These are phyloP conservation scores for Rhagoletis pomonella DNA, from an alignment of 1,140 invertebrate species.

Conservation along the genomic window DNA sequence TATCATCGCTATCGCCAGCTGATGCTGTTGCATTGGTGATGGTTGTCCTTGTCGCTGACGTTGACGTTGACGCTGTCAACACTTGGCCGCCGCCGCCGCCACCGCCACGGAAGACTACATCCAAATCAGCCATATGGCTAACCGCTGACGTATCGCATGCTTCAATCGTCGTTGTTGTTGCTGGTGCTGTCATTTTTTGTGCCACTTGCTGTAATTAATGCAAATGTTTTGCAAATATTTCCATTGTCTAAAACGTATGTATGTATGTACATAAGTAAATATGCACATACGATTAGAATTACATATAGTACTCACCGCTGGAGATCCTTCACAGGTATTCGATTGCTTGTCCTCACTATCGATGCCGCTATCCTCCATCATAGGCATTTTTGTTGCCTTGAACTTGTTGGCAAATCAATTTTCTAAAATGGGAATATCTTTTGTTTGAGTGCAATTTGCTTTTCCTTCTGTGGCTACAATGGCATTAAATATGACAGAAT, in stretches of 20 bases:
- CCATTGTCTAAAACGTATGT: not conserved
- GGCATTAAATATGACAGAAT: conserved; percentile 9
- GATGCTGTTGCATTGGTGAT: not conserved
- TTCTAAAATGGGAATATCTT: not conserved
- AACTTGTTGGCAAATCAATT: not conserved
- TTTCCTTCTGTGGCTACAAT: conserved; percentile 19
- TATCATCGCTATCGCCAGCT: conserved; percentile 57
- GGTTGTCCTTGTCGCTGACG: not conserved
- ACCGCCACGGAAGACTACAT: conserved; percentile 54
- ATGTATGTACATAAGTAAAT: no score
- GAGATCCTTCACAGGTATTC: conserved; percentile 64
- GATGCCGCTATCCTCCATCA: conserved; percentile 72
- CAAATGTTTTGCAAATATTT: not conserved
- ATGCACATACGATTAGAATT: no score
- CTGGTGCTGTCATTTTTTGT: conserved; percentile 40
- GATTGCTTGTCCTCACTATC: conserved; percentile 72
- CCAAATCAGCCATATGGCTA: conserved; percentile 57
- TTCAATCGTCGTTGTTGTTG: not conserved
- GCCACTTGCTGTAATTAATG: conserved; percentile 1
- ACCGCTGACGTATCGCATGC: not conserved
- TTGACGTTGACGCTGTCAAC: not conserved
- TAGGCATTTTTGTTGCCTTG: conserved; percentile 29
- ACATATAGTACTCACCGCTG: conserved; percentile 6
- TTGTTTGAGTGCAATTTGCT: conserved; percentile 14
- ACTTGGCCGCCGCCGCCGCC: not conserved